Percentiles rank a stretch among this genome's conserved stretches.
Evolutionary conservation across 2,113 vertebrate genomes (phyloP).

Genomic region (Tragelaphus strepsiceros): DNA sequence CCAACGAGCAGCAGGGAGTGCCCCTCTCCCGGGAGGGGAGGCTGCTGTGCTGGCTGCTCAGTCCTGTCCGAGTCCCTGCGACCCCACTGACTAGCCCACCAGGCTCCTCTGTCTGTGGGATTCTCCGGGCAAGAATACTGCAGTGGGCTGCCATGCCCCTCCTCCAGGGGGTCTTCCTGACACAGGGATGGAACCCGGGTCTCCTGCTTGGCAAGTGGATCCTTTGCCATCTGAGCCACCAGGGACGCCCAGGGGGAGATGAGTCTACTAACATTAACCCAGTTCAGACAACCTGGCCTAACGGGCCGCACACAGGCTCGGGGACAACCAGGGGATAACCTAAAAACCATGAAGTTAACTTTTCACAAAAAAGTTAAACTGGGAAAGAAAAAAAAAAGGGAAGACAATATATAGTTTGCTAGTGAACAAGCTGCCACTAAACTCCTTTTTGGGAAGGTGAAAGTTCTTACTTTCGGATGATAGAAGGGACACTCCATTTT

Average conservation of each 20-base stretch:
- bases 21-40: background rate
- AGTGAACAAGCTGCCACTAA: background rate
- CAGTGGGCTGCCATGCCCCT: background rate
- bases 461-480: constrained; percentile 92
- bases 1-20: background rate
- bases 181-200: background rate
- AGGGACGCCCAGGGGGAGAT: background rate
- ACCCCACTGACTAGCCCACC: background rate
- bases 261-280: background rate
- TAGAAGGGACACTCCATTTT: constrained; percentile 96
- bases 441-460: background rate
- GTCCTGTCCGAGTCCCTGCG: accelerated
- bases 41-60: background rate
- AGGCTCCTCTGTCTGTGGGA: background rate
- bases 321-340: background rate
- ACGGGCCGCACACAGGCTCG: background rate
- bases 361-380: background rate
- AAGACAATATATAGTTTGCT: background rate
- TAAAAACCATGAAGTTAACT: background rate
- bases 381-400: background rate
- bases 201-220: background rate
- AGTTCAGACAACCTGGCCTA: background rate
- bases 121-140: background rate
- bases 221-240: background rate
- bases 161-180: background rate